Base-by-base conservation (phyloP, 2,113 vertebrate species). In the Lophotis ruficrista region DNA sequence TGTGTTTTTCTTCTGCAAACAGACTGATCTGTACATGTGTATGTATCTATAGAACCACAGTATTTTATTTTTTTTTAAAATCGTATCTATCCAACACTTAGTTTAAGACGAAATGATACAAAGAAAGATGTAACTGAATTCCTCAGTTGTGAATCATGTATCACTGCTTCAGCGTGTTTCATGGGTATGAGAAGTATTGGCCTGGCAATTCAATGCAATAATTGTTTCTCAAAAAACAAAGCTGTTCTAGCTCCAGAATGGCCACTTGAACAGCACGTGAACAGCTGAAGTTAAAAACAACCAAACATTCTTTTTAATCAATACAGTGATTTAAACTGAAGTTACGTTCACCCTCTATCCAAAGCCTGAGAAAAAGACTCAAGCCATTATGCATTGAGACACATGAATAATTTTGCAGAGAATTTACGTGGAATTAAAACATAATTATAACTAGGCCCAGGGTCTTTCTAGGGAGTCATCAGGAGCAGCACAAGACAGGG, bases 101-200 rank as follows among this genome's bases (percentile, higher is more conserved):
- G 8, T 50, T 82, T 16, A 72, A 64, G 31, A 94, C 58, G 7
- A 68, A 91, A 54, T 10, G 0, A 22, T 37, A 30, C 12, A 28
- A 65, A 45, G 20, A 77, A 73, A 77, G 4, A 31, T 22, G 23
- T 28, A 61, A 7, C 6, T 56, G 51, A 54, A 76, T 23, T 7
- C 6, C 12, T 28, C 15, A n/a, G 0, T 64, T 50, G 38, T 5
- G 7, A 53, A 35, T 75, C 37, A 11, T 9, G 5, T 30, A 12
- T 73, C 30, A 30, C 19, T 58, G n/a, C 10, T 70, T 71, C n/a
- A 75, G 8, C 5, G 8, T 37, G 14, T 45, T 79, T 64, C 17
- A 38, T 0, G 1, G 3, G 6, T 43, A 37, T 28, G 37, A 50
- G 35, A 38, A 54, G 1, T 12, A 66, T 6, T 56, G 11, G 7